Evolutionary conservation across 2,113 vertebrate species (phyloP).

Genomic region (Daubentonia madagascariensis): DNA sequence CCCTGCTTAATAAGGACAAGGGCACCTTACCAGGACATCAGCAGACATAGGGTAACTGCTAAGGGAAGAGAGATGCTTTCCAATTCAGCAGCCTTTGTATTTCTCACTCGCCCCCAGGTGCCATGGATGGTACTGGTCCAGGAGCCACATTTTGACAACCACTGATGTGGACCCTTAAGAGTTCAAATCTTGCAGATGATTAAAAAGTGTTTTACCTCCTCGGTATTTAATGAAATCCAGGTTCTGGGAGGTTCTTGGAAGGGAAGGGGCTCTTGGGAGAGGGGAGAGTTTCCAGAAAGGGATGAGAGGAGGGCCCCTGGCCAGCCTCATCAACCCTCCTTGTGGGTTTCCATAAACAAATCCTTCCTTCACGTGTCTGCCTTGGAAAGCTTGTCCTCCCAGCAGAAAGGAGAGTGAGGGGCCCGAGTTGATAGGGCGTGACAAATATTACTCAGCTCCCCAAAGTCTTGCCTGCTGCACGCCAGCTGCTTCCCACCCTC

Average conservation of each 20-base stretch:
- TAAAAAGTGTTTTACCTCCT: not conserved
- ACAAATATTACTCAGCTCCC: not conserved
- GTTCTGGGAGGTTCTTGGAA: slow-evolving; percentile 8
- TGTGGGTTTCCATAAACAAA: not conserved
- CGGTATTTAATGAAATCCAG: slow-evolving; percentile 25
- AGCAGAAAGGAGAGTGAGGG: not conserved
- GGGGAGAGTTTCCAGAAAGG: not conserved
- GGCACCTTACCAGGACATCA: not conserved
- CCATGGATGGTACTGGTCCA: not conserved
- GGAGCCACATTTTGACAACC: not conserved
- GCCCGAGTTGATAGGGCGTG: fast-evolving
- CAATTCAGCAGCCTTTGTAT: not conserved
- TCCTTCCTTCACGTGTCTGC: not conserved
- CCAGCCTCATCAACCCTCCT: not conserved
- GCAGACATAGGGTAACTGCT: not conserved
- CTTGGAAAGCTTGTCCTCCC: not conserved
- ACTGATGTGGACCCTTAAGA: not conserved
- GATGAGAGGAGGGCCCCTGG: not conserved
- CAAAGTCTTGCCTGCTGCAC: fast-evolving
- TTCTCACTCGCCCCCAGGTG: not conserved
- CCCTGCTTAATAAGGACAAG: not conserved
- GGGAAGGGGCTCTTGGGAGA: not conserved
- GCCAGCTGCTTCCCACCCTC: not conserved
- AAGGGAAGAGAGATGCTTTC: not conserved
- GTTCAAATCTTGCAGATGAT: not conserved